Evolutionary conservation across 2,797 vertebrate species (phyloP), one percentile per base, ranked within the genome.

Genomic region (Notamacropus eugenii): DNA sequence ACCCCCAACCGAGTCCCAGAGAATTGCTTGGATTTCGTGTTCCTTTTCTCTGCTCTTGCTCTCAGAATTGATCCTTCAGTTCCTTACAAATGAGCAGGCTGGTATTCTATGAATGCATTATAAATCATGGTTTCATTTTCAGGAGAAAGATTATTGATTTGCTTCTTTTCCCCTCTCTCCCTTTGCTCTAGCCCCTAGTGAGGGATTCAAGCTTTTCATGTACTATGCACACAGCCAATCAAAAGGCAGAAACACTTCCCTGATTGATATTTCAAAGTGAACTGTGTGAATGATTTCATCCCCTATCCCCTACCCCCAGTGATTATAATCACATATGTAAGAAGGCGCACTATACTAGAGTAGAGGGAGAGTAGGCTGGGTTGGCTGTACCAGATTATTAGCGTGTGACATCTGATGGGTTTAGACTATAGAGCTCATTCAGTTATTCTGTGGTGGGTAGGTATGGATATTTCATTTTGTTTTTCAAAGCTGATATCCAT

Each of bases 261-360:
- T 96, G 95, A 93, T 93, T 94, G 97, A 93, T 96, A 93, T 90
- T 95, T 95, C 92, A 95, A 98, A 94, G 91, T 95, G 91, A 54
- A 57, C 8, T 0, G 9, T 57, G 92, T 92, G 93, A 97, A 96
- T 94, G 92, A 93, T 96, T 97, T 96, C 96, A 93, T 94, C 91
- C 34, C 58, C 90, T 90, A 91, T 82, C 40, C 50, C 93, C 62
- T 28, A 90, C 46, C 50, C 93, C 58, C 29, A 0, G 93, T 14
- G 13, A 92, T 59, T 97, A 59, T 55, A 91, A 92, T 90, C 67
- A 67, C 97, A 97, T 94, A 97, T 92, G 93, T 58, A 94, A 90
- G n/a, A 22, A 34, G 55, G 55, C 62, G 55, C 87, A 67, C 92
- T 92, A 0, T n/a, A 92, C 2, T 2, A 5, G 2, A 87, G 22